Evolutionary conservation across 2,888 invertebrate genomes (phyloP).

Genomic region (Elmis aenea): DNA sequence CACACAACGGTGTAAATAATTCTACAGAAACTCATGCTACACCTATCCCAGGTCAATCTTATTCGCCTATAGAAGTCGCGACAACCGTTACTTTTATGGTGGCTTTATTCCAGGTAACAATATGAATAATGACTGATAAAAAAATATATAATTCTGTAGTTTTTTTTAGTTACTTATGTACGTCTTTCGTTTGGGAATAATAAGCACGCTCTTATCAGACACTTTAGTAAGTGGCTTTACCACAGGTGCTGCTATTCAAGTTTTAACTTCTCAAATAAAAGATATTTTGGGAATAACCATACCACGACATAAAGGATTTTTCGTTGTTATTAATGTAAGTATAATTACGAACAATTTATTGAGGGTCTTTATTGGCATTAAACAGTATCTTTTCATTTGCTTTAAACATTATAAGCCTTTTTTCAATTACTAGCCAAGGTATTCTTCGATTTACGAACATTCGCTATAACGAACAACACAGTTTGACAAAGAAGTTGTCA

Average conservation of each 20-base stretch:
- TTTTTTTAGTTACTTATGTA: slow-evolving; percentile 58
- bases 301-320: slow-evolving; percentile 54
- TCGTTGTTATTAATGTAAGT: slow-evolving; percentile 56
- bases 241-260: slow-evolving; percentile 67
- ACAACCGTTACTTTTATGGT: slow-evolving; percentile 72
- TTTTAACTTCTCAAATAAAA: slow-evolving; percentile 63
- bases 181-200: slow-evolving; percentile 54
- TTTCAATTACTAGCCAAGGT: too few relatives aligned
- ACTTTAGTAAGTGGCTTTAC: slow-evolving; percentile 69
- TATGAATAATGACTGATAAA: slow-evolving; percentile 11
- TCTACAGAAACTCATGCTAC: slow-evolving; percentile 10
- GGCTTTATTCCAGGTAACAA: slow-evolving; percentile 66
- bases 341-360: too few relatives aligned
- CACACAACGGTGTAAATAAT: slow-evolving; percentile 16
- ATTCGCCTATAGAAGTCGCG: slow-evolving; percentile 62
- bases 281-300: slow-evolving; percentile 56
- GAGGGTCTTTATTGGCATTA: too few relatives aligned
- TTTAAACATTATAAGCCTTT: too few relatives aligned
- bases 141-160: slow-evolving; percentile 25
- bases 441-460: too few relatives aligned
- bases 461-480: too few relatives aligned
- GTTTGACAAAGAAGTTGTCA: too few relatives aligned
- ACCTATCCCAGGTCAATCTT: slow-evolving; percentile 13
- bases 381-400: too few relatives aligned
- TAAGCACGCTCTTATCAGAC: slow-evolving; percentile 59